Evolutionary conservation across 1,140 invertebrate species (phyloP).

Genomic region (Brachionus asplanchnoidis): DNA sequence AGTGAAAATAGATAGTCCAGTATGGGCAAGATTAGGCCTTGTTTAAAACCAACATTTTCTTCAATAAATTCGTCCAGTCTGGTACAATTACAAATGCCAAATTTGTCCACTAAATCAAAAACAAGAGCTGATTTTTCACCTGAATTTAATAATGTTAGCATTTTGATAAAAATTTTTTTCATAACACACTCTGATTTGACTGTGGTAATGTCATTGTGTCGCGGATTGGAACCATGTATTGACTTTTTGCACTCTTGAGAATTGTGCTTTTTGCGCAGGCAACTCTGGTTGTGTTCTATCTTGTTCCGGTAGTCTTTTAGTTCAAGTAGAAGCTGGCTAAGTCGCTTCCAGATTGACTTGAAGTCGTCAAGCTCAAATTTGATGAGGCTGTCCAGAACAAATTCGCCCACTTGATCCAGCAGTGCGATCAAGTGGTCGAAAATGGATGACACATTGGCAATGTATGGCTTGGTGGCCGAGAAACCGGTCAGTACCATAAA

Average conservation of each 20-base stretch:
- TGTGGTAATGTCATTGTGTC: neutral
- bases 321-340: neutral
- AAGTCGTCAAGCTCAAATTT: neutral
- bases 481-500: neutral
- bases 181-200: neutral
- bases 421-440: neutral
- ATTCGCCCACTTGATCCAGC: neutral
- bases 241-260: neutral
- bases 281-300: neutral
- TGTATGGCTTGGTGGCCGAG: neutral
- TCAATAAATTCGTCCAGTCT: neutral
- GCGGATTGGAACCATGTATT: neutral
- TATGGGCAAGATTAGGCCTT: neutral
- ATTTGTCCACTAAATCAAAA: conserved; percentile 2
- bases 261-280: neutral
- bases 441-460: neutral
- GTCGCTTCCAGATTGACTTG: neutral
- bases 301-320: neutral
- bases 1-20: conserved; percentile 18
- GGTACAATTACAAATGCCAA: conserved; percentile 6
- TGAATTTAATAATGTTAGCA: neutral
- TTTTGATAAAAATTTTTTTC: neutral
- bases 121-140: neutral
- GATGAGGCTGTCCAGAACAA: neutral
- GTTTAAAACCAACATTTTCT: neutral